phyloP scores from a whole-genome alignment of 2,113 vertebrate genomes.

The Scophthalmus maximus region DNA sequence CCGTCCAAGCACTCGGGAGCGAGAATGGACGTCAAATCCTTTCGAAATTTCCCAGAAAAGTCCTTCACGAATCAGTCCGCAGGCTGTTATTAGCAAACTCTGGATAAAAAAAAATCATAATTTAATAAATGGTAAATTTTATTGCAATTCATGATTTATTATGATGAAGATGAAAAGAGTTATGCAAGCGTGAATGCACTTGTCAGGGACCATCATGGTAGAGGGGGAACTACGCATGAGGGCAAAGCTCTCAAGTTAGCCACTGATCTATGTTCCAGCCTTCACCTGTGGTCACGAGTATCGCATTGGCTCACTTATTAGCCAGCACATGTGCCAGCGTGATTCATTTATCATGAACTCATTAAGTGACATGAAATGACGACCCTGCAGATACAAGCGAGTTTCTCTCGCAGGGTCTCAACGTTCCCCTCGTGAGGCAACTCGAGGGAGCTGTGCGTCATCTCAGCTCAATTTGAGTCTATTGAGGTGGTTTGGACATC shows the following conservation, averaged over 20 bases:
- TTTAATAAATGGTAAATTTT: no score
- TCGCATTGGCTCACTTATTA: not conserved
- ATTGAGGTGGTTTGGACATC: not conserved
- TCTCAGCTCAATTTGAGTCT: conserved; percentile 3
- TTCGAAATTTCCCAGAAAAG: no score
- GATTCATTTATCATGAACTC: not conserved
- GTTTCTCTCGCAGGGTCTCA: not conserved
- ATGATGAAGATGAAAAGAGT: no score
- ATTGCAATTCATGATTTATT: no score
- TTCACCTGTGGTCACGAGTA: not conserved
- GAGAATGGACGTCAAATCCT: no score
- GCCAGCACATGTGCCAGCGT: not conserved
- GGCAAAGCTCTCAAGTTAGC: not conserved
- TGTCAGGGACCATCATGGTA: no score
- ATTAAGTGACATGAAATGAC: not conserved
- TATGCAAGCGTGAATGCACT: no score
- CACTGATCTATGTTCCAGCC: not conserved
- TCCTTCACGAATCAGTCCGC: no score
- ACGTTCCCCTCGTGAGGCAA: not conserved
- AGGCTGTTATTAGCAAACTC: no score
- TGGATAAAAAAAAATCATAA: no score
- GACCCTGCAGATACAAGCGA: not conserved
- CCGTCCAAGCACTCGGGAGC: no score
- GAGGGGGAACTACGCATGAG: not conserved
- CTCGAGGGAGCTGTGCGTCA: not conserved